These are phyloP conservation scores for Ammodramus savannarum DNA, from an alignment of 2,113 vertebrate genomes.

Conservation along the genomic window DNA sequence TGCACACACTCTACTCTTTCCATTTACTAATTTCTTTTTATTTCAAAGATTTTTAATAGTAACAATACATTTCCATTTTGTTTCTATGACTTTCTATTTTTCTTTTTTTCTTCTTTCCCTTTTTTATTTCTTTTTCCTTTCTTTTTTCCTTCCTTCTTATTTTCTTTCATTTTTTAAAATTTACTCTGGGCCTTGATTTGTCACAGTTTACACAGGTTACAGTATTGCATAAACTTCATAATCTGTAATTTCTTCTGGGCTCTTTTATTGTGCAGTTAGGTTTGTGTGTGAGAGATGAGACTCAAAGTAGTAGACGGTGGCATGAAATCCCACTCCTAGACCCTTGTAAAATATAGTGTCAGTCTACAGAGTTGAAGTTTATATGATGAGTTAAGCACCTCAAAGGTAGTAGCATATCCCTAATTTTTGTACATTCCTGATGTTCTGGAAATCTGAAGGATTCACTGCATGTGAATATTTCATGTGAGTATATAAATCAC, in stretches of 20 bases:
- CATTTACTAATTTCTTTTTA: not conserved
- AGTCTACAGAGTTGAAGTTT: not conserved
- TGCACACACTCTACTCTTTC: not conserved
- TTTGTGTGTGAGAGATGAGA: not conserved
- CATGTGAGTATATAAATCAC: not conserved
- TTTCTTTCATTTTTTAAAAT: fast-evolving
- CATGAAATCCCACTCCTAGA: not conserved
- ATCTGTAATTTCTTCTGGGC: not conserved
- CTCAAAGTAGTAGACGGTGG: not conserved
- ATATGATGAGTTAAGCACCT: not conserved
- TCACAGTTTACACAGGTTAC: not conserved
- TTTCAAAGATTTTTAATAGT: not conserved
- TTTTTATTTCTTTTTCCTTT: too few relatives aligned
- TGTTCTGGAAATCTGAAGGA: not conserved
- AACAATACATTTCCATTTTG: not conserved
- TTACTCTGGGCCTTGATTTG: not conserved
- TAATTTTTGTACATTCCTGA: not conserved
- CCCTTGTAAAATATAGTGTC: not conserved
- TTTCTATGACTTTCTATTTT: not conserved
- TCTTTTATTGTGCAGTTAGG: not conserved
- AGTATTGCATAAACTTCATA: not conserved
- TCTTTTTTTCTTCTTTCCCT: too few relatives aligned
- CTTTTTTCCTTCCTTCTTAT: fast-evolving
- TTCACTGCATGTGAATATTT: not conserved
- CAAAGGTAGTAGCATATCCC: not conserved